Base-by-base conservation (phyloP, 2,888 invertebrate species). In the Erebia palarica region DNA sequence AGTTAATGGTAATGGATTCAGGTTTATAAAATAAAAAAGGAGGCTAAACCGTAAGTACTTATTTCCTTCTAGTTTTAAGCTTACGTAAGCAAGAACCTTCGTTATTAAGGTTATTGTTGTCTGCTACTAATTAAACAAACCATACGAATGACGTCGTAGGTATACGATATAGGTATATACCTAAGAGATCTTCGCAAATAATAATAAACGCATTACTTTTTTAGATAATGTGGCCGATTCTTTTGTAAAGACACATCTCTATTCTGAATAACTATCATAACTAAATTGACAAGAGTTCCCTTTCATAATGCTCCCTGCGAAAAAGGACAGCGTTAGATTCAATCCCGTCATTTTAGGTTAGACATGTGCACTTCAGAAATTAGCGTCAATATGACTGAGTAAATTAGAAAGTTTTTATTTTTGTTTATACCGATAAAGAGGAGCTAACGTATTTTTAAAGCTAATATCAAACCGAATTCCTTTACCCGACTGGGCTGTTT, bases 81-180 rank as follows among this genome's bases (percentile, higher is more conserved):
- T 65, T 44, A 65, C 65, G 65, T 55, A 55, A 55, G 55, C 44
- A 65, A 57, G 16, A 65, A 13, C 57, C 65, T 65, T 65, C 55
- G 13, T 21, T 21, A 64, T 10, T 65, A 55, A 65, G 13, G n/a
- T 55, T 57, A 44, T 42, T 65, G 16, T 21, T 51, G 13, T 47
- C 5, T 18, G 11, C n/a, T n/a, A n/a, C 14, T 3, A 59, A 42
- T 42, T 42, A 42, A 60, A 42, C 9, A 58, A 58, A 21, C 5
- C 27, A 27, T 36, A 60, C 57, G 13, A 21, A 58, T 11, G 47
- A 47, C 47, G 47, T 47, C 47, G 47, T 47, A 21, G 21, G 21
- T 27, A 27, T 27, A 3, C n/a, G n/a, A n/a, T n/a, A n/a, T n/a
- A 21, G 21, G 21, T 27, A 27, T 27, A 3, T n/a, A n/a, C n/a